Evolutionary conservation across 1,140 invertebrate species (phyloP).

Genomic region (Heliconius hewitsoni): DNA sequence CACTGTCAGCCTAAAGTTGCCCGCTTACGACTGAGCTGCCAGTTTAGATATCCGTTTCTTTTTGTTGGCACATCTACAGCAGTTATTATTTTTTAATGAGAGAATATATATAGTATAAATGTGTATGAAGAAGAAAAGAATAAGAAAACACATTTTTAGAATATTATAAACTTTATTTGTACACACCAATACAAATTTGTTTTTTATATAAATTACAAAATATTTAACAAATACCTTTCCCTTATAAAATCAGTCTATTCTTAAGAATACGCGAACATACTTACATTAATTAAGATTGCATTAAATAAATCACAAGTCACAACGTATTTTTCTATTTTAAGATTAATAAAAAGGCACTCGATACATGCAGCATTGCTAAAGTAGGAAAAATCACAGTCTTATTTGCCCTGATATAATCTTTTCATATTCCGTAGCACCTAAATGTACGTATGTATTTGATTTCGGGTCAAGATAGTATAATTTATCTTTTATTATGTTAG

Average conservation of each 20-base stretch:
- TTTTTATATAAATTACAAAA: background rate
- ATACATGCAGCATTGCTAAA: background rate
- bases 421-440: slow-evolving; percentile 66
- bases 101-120: background rate
- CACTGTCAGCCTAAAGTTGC: background rate
- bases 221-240: slow-evolving; percentile 22
- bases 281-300: background rate
- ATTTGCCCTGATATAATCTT: slow-evolving; percentile 72
- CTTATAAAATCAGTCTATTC: slow-evolving; percentile 23
- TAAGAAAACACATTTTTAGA: background rate
- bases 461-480: slow-evolving; percentile 83
- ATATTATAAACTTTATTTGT: background rate
- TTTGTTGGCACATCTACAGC: too few relatives aligned
- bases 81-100: too few relatives aligned
- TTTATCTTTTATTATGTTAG: slow-evolving; percentile 87
- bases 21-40: background rate
- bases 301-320: slow-evolving; percentile 20
- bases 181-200: slow-evolving; percentile 9
- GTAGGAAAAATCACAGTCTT: slow-evolving; percentile 66
- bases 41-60: background rate
- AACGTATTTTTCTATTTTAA: slow-evolving; percentile 21
- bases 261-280: slow-evolving; percentile 1
- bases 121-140: background rate
- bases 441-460: slow-evolving; percentile 62
- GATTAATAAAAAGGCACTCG: slow-evolving; percentile 19